Evolutionary conservation across 2,888 invertebrate species (phyloP), one percentile per base, ranked within the genome.

Genomic region (Leucania comma): DNA sequence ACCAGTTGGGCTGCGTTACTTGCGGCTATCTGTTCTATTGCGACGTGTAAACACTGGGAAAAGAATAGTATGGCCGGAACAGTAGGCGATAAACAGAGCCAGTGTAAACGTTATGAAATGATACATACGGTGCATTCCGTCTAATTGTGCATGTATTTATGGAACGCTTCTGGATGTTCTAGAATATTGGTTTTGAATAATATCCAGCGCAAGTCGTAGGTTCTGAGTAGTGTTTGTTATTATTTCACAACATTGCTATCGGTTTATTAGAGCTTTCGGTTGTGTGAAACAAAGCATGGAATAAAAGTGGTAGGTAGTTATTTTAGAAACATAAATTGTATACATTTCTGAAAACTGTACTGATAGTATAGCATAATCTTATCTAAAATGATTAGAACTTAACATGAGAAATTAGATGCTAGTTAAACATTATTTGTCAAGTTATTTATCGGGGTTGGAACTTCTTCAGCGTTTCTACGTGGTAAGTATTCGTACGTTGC

Each of bases 61-160:
- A 94, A 94, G 94, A 94, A 94, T 94, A 91, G 93, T 89, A 88
- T 87, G 90, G 88, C 88, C 88, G 90, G 89, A 90, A 89, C 89
- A 86, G 89, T 89, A 87, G 88, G 87, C 89, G 88, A 91, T 93
- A 93, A 94, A 93, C 90, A 93, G 81, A 83, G 78, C 59, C 80
- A 90, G 90, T 82, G 92, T 91, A 91, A 92, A 92, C 93, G 90
- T 92, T 94, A 94, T 94, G 94, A 94, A 86, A 93, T 87, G 89
- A 88, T 90, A 89, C 94, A 94, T 89, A 86, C 92, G 93, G 93
- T 84, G 83, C 73, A 72, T 72, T 76, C 66, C 73, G 70, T 71
- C 59, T 75, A 75, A 81, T 78, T 72, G 72, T 78, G 80, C 57
- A 64, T 65, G 75, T 83, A 70, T 85, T 77, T 75, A 70, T 76